A percentile compares a stretch with the other conserved stretches of the same genome.
phyloP scores from a whole-genome alignment of 2,888 invertebrate genomes.

The Drosophila multiciliata region DNA sequence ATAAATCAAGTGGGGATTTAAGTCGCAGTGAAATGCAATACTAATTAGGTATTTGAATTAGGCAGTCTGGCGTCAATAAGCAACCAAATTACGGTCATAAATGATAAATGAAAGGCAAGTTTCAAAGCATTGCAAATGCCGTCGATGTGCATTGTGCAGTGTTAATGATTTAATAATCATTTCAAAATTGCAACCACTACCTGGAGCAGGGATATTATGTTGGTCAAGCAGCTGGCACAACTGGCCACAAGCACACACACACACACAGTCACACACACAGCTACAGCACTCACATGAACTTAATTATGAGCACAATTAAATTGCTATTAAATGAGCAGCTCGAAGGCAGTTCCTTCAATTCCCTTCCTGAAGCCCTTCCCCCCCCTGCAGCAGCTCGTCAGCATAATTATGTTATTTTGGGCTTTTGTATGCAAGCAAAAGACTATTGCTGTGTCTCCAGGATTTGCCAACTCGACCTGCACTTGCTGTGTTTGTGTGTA shows the following conservation, averaged over 20 bases:
- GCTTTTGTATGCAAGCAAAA: conserved; percentile 50
- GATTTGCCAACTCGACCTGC: neutral
- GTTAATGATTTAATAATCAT: conserved; percentile 50
- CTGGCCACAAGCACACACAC: conserved; percentile 25
- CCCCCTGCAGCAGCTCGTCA: conserved; percentile 12
- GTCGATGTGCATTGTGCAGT: conserved; percentile 18
- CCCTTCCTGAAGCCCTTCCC: neutral
- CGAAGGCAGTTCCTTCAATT: conserved; percentile 21
- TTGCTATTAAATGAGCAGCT: conserved; percentile 66
- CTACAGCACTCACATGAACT: conserved; percentile 21
- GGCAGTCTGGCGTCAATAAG: conserved; percentile 7
- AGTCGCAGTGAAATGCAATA: conserved; percentile 1
- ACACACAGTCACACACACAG: neutral
- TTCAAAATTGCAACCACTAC: conserved; percentile 26
- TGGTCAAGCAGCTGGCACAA: conserved; percentile 24
- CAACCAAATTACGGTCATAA: conserved; percentile 6
- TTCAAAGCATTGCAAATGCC: conserved; percentile 2
- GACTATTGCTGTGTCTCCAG: conserved; percentile 12
- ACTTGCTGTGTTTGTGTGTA: conserved; percentile 7
- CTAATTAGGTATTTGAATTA: conserved; percentile 26
- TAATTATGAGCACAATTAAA: conserved; percentile 70
- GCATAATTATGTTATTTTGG: conserved; percentile 69
- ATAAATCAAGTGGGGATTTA: conserved; percentile 55
- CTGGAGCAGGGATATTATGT: conserved; percentile 1
- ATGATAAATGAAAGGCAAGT: conserved; percentile 43